Evolutionary conservation across 1,140 invertebrate genomes (phyloP).

Genomic region (Papilio glaucus): DNA sequence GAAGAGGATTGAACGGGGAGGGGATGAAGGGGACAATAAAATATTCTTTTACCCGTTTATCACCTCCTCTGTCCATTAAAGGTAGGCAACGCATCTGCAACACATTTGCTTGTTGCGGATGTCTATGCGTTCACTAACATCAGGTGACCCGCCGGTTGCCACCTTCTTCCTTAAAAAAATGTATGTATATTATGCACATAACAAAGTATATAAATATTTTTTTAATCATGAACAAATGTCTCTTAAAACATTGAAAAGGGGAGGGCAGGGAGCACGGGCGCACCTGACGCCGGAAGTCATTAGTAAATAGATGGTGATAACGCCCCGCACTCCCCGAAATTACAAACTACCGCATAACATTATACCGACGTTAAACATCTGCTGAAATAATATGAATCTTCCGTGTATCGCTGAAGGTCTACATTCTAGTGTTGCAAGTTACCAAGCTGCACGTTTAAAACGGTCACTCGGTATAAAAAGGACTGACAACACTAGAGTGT

Average conservation of each 20-base stretch:
- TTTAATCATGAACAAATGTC: constrained; percentile 42
- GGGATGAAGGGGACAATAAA: too few species aligned
- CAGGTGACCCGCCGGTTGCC: too few species aligned
- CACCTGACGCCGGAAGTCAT: constrained; percentile 82
- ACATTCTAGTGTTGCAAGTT: neutral
- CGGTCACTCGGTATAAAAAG: constrained; percentile 66
- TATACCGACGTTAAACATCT: neutral
- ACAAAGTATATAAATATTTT: constrained; percentile 33
- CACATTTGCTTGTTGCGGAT: too few species aligned
- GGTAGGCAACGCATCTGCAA: too few species aligned
- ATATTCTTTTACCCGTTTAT: too few species aligned
- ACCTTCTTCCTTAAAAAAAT: too few species aligned
- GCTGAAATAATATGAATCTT: neutral
- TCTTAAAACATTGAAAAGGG: constrained; percentile 60
- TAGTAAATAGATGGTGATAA: constrained; percentile 81
- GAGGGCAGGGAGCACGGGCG: constrained; percentile 45
- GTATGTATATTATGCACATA: neutral
- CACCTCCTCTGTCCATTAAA: too few species aligned
- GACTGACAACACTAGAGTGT: constrained; percentile 66
- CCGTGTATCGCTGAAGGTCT: neutral
- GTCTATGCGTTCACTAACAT: too few species aligned
- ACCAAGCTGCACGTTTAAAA: constrained; percentile 37
- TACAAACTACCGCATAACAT: constrained; percentile 56
- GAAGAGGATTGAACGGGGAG: too few species aligned
- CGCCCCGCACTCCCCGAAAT: constrained; percentile 72